phyloP scores from a whole-genome alignment of 1,140 invertebrate species.

The Caenorhabditis elegans region DNA sequence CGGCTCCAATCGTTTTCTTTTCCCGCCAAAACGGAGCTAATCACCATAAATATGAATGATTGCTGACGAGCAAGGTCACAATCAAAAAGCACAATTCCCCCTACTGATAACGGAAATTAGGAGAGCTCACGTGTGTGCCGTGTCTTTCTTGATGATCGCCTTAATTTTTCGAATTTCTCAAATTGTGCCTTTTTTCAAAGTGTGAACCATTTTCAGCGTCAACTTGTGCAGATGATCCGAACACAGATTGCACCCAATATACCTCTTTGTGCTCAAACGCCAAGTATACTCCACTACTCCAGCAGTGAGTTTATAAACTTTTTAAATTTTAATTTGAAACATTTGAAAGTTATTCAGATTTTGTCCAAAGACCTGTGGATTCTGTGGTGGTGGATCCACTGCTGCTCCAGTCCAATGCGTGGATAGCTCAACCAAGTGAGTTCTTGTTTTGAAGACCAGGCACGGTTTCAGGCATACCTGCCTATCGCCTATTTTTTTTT shows the following conservation, averaged over 20 bases:
- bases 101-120: not conserved
- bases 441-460: too few species aligned
- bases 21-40: not conserved
- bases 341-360: not conserved
- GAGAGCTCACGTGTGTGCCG: not conserved
- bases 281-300: not conserved
- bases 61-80: not conserved
- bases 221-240: conserved; percentile 6
- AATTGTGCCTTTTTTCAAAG: not conserved
- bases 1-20: too few species aligned
- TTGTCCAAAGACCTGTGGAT: conserved; percentile 19
- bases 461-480: too few species aligned
- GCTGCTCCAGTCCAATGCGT: not conserved
- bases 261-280: not conserved
- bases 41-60: too few species aligned
- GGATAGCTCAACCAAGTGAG: not conserved
- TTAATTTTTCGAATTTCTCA: not conserved
- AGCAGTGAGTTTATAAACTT: not conserved
- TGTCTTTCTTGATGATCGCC: not conserved
- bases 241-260: conserved; percentile 3
- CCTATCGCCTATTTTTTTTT: too few species aligned
- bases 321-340: not conserved
- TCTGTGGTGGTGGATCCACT: conserved; percentile 16
- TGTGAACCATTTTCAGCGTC: not conserved
- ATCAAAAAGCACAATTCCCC: not conserved